Evolutionary conservation across 2,888 invertebrate species (phyloP).

Genomic region (Apantesis nais): DNA sequence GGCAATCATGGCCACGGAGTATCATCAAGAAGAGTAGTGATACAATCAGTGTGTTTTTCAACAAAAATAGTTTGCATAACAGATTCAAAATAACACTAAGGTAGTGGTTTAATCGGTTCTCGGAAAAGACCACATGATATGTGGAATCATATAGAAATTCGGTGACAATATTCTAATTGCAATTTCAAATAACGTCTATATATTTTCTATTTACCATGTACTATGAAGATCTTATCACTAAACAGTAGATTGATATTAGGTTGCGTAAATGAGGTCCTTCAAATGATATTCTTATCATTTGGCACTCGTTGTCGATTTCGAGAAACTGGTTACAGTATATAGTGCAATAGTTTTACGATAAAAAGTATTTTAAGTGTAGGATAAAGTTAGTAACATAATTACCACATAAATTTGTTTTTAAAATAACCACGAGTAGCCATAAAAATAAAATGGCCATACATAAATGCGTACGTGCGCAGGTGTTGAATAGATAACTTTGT

Average conservation of each 20-base stretch:
- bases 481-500: not conserved
- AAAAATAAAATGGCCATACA: not conserved
- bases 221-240: not conserved
- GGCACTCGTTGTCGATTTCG: not conserved
- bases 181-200: not conserved
- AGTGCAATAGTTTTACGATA: not conserved
- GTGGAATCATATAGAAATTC: not conserved
- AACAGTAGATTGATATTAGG: not conserved
- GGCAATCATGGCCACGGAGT: not conserved
- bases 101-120: not conserved
- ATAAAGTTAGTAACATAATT: not conserved
- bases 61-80: not conserved
- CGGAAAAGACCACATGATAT: not conserved
- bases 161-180: not conserved
- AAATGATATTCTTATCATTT: not conserved
- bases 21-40: not conserved
- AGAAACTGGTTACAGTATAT: not conserved
- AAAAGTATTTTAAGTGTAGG: not conserved
- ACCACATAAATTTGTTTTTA: no score
- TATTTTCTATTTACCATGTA: not conserved
- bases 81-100: constrained; percentile 1
- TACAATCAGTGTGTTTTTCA: not conserved
- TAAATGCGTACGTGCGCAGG: not conserved
- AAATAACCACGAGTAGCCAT: not conserved
- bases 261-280: not conserved